Conservation (phyloP, 2,797 vertebrate genomes). For the Ptychadena robeensis region DNA sequence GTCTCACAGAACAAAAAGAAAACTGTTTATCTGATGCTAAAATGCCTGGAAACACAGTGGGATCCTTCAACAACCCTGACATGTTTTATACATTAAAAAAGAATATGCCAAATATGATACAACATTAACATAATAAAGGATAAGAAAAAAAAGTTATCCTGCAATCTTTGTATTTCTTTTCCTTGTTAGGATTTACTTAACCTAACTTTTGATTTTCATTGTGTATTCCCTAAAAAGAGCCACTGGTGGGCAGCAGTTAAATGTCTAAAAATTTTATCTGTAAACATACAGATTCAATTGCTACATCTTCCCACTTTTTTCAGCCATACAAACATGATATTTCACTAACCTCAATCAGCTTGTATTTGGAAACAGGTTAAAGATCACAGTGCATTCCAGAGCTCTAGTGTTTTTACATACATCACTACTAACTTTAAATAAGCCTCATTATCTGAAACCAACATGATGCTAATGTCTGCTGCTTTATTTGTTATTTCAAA, state of each 20-base stretch:
- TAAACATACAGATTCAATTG: slow-evolving; percentile 19
- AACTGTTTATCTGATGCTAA: neutral
- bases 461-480: slow-evolving; percentile 25
- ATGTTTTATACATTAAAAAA: slow-evolving; percentile 22
- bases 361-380: neutral
- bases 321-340: neutral
- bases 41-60: slow-evolving; percentile 7
- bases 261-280: slow-evolving; percentile 54
- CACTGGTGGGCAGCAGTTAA: slow-evolving; percentile 71
- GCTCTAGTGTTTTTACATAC: slow-evolving; percentile 30
- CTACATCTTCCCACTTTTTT: neutral
- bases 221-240: slow-evolving; percentile 65
- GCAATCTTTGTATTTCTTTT: neutral
- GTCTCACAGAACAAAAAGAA: neutral
- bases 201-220: slow-evolving; percentile 52
- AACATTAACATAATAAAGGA: slow-evolving; percentile 1
- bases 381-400: neutral
- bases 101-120: slow-evolving; percentile 9
- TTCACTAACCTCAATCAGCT: neutral
- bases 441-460: slow-evolving; percentile 12
- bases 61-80: neutral
- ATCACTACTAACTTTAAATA: slow-evolving; percentile 31
- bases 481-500: slow-evolving; percentile 53
- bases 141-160: neutral
- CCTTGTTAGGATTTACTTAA: neutral